Conservation (phyloP, 2,797 vertebrate genomes). For the Acipenser ruthenus region DNA sequence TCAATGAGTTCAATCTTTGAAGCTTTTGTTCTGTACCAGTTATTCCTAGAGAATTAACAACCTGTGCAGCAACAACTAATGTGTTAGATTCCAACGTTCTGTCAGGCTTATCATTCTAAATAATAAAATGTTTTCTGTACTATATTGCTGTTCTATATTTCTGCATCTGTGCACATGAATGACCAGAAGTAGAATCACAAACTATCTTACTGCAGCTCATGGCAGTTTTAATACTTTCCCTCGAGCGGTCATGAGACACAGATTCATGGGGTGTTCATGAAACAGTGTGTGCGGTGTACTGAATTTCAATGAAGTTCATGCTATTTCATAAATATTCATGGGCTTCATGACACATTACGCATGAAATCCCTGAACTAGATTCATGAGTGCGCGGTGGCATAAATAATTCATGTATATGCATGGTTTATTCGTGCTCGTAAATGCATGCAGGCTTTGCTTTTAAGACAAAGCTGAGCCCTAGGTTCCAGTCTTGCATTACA, state of each 20-base stretch:
- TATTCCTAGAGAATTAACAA: too few species aligned
- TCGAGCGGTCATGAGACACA: not conserved
- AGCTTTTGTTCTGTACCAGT: too few species aligned
- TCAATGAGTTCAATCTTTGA: too few species aligned
- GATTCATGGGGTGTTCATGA: constrained; percentile 1
- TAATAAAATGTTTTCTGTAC: too few species aligned
- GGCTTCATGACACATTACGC: not conserved
- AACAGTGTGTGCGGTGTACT: not conserved
- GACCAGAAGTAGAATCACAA: too few species aligned
- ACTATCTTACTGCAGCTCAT: not conserved
- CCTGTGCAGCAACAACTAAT: too few species aligned
- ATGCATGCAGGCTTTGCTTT: constrained; percentile 28
- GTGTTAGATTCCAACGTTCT: too few species aligned
- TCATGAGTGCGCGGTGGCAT: constrained; percentile 14
- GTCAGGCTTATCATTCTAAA: too few species aligned
- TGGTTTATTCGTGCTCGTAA: constrained; percentile 41
- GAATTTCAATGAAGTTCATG: not conserved
- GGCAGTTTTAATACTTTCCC: not conserved
- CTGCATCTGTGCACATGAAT: too few species aligned
- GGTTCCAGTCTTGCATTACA: not conserved
- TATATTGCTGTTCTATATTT: too few species aligned
- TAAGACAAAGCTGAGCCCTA: not conserved
- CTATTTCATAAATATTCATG: not conserved
- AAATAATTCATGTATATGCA: constrained; percentile 44
- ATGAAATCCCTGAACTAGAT: not conserved